A percentile compares a stretch with the other conserved stretches of the same genome.
Conservation (phyloP, 2,113 vertebrate species). For the Dermatemys mawii region DNA sequence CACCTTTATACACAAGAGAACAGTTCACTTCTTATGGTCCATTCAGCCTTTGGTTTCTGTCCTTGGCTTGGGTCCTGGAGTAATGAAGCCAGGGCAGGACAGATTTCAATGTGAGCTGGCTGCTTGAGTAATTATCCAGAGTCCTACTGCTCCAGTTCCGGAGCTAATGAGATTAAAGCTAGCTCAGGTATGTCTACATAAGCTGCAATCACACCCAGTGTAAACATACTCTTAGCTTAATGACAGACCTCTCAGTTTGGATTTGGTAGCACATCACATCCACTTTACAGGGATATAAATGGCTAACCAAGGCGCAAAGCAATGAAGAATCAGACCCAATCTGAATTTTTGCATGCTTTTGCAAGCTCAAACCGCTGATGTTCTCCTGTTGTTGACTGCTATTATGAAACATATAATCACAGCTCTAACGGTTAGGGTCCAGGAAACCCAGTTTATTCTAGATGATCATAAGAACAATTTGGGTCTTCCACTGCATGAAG, state of each 20-base stretch:
- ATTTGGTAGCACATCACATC: accelerated
- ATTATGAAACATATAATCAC: neutral
- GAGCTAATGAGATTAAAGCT: neutral
- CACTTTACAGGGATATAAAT: neutral
- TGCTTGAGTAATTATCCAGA: neutral
- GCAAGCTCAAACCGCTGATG: neutral
- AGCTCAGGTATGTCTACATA: neutral
- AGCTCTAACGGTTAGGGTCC: neutral
- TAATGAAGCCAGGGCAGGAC: neutral
- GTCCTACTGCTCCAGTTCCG: neutral
- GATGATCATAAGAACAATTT: neutral
- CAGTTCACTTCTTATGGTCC: neutral
- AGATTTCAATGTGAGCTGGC: neutral
- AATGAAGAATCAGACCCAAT: neutral
- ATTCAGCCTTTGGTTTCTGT: neutral
- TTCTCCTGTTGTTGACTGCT: neutral
- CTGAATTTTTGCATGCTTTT: neutral
- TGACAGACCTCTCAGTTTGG: neutral
- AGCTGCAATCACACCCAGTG: neutral
- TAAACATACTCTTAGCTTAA: neutral
- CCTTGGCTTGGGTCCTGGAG: neutral
- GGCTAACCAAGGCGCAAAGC: neutral
- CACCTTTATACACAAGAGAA: neutral
- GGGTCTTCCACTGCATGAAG: too few relatives aligned
- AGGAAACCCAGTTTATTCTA: neutral